These are phyloP conservation scores for Nicator chloris DNA, from an alignment of 2,113 vertebrate species.

Conservation along the genomic window DNA sequence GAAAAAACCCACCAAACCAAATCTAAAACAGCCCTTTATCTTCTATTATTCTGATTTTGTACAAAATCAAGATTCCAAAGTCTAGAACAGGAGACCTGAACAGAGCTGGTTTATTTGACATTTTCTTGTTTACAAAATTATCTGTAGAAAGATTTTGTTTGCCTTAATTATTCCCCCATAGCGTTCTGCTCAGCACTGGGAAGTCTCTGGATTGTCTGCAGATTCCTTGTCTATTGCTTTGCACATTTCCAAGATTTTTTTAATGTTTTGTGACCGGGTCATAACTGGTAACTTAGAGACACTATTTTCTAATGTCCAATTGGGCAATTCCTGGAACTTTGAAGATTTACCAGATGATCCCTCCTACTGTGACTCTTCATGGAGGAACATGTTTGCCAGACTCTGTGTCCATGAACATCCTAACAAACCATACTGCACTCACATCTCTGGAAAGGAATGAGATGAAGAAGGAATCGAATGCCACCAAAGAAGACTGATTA, in stretches of 20 bases:
- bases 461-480: not conserved
- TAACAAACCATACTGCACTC: not conserved
- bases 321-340: constrained; percentile 28
- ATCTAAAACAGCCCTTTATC: not conserved
- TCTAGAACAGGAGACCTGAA: not conserved
- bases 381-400: not conserved
- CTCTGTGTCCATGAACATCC: not conserved
- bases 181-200: not conserved
- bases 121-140: not conserved
- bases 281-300: not conserved
- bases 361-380: constrained; percentile 43
- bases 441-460: constrained; percentile 22
- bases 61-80: not conserved
- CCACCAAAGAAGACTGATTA: constrained; percentile 41
- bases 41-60: not conserved
- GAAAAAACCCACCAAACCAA: not conserved
- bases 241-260: not conserved
- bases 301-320: not conserved
- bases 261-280: not conserved
- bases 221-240: not conserved
- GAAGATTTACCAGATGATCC: constrained; percentile 39
- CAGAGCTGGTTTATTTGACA: not conserved
- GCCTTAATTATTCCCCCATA: not conserved
- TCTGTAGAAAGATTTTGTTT: not conserved
- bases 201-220: not conserved